Evolutionary conservation across 2,888 invertebrate species (phyloP).

Genomic region (Cosmorhoe ocellata): DNA sequence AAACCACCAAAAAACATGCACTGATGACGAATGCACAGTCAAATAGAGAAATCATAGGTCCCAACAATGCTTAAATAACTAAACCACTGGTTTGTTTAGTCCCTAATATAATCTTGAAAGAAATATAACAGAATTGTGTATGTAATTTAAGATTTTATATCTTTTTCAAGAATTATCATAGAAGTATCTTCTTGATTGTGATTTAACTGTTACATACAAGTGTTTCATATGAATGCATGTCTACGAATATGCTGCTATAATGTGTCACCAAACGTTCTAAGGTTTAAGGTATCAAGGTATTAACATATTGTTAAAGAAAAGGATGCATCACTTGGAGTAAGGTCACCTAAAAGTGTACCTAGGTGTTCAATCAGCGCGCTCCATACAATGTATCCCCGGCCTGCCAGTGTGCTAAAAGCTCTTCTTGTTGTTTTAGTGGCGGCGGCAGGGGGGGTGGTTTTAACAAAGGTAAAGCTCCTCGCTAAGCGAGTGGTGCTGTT

Average conservation of each 20-base stretch:
- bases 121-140: conserved; percentile 8
- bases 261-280: conserved; percentile 70
- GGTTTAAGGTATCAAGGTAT: conserved; percentile 77
- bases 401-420: conserved; percentile 88
- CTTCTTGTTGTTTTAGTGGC: conserved; percentile 95
- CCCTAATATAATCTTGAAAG: conserved; percentile 17
- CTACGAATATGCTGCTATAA: conserved; percentile 48
- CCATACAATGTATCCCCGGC: conserved; percentile 80
- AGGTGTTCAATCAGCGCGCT: conserved; percentile 82
- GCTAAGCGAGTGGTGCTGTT: conserved; percentile 89
- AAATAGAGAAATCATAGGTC: too few relatives aligned
- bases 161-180: conserved; percentile 21
- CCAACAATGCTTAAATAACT: too few relatives aligned
- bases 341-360: conserved; percentile 77
- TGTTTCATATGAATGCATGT: conserved; percentile 53
- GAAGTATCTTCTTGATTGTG: conserved; percentile 15
- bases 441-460: conserved; percentile 97
- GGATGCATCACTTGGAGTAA: conserved; percentile 76
- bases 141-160: conserved; percentile 2
- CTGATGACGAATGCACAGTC: too few relatives aligned
- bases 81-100: conserved; percentile 13
- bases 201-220: conserved; percentile 9
- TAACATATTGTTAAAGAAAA: conserved; percentile 82
- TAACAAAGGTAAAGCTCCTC: conserved; percentile 97
- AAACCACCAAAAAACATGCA: too few relatives aligned